phyloP scores from a whole-genome alignment of 2,797 vertebrate genomes.

The Syndactyla subalaris region DNA sequence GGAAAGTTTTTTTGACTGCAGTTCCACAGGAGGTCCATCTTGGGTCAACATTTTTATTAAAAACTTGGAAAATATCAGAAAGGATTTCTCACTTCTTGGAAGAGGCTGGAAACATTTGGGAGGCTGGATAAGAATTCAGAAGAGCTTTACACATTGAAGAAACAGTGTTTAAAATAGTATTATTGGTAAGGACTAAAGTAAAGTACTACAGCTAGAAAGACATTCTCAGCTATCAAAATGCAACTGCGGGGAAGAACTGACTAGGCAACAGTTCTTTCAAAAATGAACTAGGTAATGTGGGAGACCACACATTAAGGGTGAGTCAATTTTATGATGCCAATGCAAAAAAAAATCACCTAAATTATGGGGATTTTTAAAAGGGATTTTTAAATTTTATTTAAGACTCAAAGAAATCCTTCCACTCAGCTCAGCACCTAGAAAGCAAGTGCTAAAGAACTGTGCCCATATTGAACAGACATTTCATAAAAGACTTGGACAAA shows the following conservation, averaged over 20 bases:
- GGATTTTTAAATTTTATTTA: background rate
- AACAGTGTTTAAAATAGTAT: background rate
- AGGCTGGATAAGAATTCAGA: background rate
- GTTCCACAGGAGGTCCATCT: background rate
- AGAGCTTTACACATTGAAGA: background rate
- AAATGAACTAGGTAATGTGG: background rate
- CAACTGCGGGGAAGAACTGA: background rate
- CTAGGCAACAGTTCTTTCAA: background rate
- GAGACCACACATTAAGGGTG: background rate
- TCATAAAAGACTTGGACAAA: background rate
- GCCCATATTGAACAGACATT: background rate
- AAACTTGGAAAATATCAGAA: background rate
- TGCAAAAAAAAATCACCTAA: background rate
- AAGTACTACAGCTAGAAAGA: background rate
- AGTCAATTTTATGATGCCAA: background rate
- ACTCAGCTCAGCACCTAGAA: background rate
- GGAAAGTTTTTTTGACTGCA: background rate
- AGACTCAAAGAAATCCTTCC: background rate
- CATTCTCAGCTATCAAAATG: background rate
- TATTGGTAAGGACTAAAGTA: background rate
- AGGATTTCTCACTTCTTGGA: constrained; percentile 18
- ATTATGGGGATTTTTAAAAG: background rate
- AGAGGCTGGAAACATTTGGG: background rate
- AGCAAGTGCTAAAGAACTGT: background rate
- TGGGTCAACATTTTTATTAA: constrained; percentile 14